These are phyloP conservation scores for Drosophila helvetica DNA, from an alignment of 2,888 invertebrate species.

Conservation along the genomic window DNA sequence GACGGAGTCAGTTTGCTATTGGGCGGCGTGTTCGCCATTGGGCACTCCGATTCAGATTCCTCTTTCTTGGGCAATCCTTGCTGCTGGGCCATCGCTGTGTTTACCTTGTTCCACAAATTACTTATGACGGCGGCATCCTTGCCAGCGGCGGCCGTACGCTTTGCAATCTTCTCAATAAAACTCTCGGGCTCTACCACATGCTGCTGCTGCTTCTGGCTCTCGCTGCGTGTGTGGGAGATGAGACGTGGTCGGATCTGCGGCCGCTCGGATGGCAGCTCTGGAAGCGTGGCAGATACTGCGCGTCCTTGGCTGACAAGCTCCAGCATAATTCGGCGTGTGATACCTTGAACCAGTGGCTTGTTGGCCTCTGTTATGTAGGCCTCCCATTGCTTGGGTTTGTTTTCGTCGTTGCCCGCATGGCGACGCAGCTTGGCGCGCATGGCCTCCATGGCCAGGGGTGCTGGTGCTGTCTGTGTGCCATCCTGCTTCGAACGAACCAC, in stretches of 20 bases:
- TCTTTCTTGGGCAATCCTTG: slow-evolving; percentile 21
- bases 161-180: slow-evolving; percentile 81
- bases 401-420: slow-evolving; percentile 44
- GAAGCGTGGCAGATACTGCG: slow-evolving; percentile 80
- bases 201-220: slow-evolving; percentile 34
- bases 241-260: slow-evolving; percentile 81
- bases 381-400: slow-evolving; percentile 52
- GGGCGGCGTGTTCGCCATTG: background rate
- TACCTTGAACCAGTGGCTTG: slow-evolving; percentile 65
- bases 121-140: slow-evolving; percentile 69
- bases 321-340: slow-evolving; percentile 73
- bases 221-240: slow-evolving; percentile 64
- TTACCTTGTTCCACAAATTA: slow-evolving; percentile 81
- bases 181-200: slow-evolving; percentile 68
- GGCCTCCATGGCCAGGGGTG: slow-evolving; percentile 36
- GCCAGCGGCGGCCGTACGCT: slow-evolving; percentile 70
- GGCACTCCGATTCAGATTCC: background rate
- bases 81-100: slow-evolving; percentile 62
- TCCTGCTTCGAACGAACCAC: slow-evolving; percentile 82
- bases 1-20: slow-evolving; percentile 19
- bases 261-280: slow-evolving; percentile 82
- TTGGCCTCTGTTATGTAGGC: slow-evolving; percentile 61
- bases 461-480: slow-evolving; percentile 17
- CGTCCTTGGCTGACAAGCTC: slow-evolving; percentile 74
- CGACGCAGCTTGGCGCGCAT: slow-evolving; percentile 71